Conservation (phyloP, 2,797 vertebrate species). For the Tokudaia muenninki region DNA sequence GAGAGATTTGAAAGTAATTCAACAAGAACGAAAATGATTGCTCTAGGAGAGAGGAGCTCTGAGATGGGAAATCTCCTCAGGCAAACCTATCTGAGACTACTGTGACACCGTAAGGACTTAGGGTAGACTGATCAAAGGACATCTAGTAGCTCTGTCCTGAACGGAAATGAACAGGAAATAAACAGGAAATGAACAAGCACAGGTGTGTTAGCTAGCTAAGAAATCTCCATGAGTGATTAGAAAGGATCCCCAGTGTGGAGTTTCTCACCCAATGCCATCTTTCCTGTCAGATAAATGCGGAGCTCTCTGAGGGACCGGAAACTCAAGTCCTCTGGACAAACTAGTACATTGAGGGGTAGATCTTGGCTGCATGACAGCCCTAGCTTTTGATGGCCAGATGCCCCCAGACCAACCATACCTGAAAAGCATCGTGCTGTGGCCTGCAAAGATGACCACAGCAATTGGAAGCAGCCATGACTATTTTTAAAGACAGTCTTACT, state of each 20-base stretch:
- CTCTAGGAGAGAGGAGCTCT: neutral
- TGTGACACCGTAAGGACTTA: neutral
- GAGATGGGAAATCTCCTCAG: neutral
- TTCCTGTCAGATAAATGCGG: neutral
- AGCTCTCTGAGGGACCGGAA: neutral
- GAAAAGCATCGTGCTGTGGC: too few relatives aligned
- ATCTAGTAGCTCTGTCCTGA: neutral
- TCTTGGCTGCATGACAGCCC: neutral
- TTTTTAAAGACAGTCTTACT: neutral
- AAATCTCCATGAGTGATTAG: neutral
- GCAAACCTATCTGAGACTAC: neutral
- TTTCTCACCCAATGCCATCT: neutral
- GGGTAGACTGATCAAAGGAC: neutral
- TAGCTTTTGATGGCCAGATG: neutral
- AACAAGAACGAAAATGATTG: conserved; percentile 26
- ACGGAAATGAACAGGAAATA: neutral
- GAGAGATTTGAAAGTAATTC: conserved; percentile 7
- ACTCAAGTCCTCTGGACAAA: neutral
- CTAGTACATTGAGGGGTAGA: neutral
- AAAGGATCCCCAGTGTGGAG: neutral
- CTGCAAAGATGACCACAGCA: neutral
- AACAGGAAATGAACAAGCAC: neutral
- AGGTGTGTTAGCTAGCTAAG: accelerated
- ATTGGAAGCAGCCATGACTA: neutral
- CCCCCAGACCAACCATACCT: neutral